Evolutionary conservation across 2,888 invertebrate genomes (phyloP), one percentile per base, ranked within the genome.

Genomic region (Gasteruption jaculator): DNA sequence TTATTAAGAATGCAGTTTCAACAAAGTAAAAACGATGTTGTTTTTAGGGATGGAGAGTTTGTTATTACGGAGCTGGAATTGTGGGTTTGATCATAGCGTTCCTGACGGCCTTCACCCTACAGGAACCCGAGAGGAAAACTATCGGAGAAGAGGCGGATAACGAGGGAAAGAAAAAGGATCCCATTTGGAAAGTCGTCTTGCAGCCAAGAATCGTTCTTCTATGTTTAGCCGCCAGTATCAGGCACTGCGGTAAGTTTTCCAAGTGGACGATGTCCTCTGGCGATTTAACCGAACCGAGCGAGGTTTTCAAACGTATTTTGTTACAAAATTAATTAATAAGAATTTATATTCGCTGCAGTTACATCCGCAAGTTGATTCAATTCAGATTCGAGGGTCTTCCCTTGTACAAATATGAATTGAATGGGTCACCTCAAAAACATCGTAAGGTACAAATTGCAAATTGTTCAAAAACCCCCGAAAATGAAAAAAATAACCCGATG

Each of bases 231-330:
- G 91, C 91, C 12, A 89, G 90, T 26, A 85, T 91, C 54, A 80
- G 91, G 55, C 91, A 91, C 73, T 88, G 88, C 54, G 91, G 86
- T 85, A 59, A 72, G n/a, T n/a, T n/a, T n/a, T n/a, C n/a, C n/a
- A n/a, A n/a, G n/a, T n/a, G n/a, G n/a, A n/a, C n/a, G n/a, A n/a
- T n/a, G n/a, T n/a, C n/a, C n/a, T n/a, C n/a, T n/a, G n/a, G n/a
- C n/a, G n/a, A n/a, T n/a, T n/a, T n/a, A n/a, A n/a, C n/a, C n/a
- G n/a, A n/a, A n/a, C n/a, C n/a, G n/a, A n/a, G n/a, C n/a, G n/a
- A n/a, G n/a, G n/a, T n/a, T n/a, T n/a, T n/a, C n/a, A n/a, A n/a
- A n/a, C n/a, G n/a, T n/a, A n/a, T n/a, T 35, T 7, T 14, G 24
- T 8, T 25, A 12, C 14, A 37, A 19, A 25, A 18, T 22, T 18